Evolutionary conservation across 2,888 invertebrate species (phyloP).

Genomic region (Noctuana brunneofusca): DNA sequence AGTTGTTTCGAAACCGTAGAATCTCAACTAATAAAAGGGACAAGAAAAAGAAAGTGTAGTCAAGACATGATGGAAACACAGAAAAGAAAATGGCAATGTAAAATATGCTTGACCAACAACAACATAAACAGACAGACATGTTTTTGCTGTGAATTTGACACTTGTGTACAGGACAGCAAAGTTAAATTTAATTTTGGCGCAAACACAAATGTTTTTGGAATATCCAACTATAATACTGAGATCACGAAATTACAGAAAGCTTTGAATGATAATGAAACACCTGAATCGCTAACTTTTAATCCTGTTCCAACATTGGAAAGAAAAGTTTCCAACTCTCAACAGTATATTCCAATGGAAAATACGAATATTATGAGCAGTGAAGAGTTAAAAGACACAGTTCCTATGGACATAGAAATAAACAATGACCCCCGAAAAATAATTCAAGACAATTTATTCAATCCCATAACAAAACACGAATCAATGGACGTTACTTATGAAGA

Average conservation of each 20-base stretch:
- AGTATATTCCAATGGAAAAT: too few relatives aligned
- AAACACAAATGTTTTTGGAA: constrained; percentile 17
- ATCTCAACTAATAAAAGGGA: not conserved
- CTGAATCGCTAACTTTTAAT: not conserved
- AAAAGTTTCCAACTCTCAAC: not conserved
- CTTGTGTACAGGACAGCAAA: constrained; percentile 35
- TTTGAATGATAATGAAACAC: not conserved
- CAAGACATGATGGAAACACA: not conserved
- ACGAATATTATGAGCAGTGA: too few relatives aligned
- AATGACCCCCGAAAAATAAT: not conserved
- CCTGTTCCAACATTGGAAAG: not conserved
- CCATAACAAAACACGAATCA: constrained; percentile 2
- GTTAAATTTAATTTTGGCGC: constrained; percentile 50
- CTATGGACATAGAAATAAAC: constrained; percentile 35
- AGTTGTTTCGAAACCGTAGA: constrained; percentile 9
- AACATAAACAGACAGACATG: constrained; percentile 46
- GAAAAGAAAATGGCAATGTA: constrained; percentile 53
- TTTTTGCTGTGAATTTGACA: constrained; percentile 51
- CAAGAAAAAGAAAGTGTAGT: constrained; percentile 23
- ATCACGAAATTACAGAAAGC: too few relatives aligned
- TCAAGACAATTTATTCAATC: not conserved
- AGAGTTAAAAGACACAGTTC: not conserved
- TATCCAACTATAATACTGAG: constrained; percentile 24
- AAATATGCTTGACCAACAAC: constrained; percentile 53
- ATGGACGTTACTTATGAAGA: constrained; percentile 21